A percentile compares a stretch with the other conserved stretches of the same genome.
These are phyloP conservation scores for Lemur catta DNA, from an alignment of 2,797 vertebrate species.

Conservation along the genomic window DNA sequence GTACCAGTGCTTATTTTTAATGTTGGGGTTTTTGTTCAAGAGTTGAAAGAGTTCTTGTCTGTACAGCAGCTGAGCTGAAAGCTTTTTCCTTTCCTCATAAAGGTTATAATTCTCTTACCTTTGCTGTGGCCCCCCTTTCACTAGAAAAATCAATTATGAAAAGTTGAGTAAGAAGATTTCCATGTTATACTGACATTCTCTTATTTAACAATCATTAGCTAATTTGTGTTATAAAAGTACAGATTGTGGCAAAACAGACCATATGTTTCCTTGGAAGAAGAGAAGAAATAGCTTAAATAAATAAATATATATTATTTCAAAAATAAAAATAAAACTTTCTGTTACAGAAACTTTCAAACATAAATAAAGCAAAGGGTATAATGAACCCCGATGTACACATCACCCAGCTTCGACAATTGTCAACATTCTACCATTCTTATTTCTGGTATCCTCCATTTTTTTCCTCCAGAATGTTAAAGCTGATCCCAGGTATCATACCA, in stretches of 20 bases:
- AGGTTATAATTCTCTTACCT: neutral
- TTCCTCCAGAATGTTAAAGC: constrained; percentile 40
- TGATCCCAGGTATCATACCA: neutral
- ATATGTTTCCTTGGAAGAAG: neutral
- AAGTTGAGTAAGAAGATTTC: neutral
- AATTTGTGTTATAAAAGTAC: neutral
- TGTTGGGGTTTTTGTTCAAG: neutral
- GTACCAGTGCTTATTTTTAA: neutral
- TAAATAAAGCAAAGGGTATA: neutral
- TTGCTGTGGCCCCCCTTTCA: neutral
- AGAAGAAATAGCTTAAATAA: neutral
- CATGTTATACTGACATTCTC: neutral
- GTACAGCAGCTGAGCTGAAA: neutral
- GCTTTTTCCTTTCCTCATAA: neutral
- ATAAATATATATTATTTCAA: neutral
- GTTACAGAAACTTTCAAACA: constrained; percentile 27
- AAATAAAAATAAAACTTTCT: too few species aligned
- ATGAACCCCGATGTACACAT: neutral
- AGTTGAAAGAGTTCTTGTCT: neutral
- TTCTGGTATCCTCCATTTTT: constrained; percentile 21
- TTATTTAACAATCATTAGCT: neutral
- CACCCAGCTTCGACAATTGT: neutral
- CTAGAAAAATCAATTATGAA: neutral
- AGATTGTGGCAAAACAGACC: neutral
- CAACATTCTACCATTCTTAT: constrained; percentile 15